Evolutionary conservation across 1,140 invertebrate species (phyloP).

Genomic region (Meloidogyne exigua): DNA sequence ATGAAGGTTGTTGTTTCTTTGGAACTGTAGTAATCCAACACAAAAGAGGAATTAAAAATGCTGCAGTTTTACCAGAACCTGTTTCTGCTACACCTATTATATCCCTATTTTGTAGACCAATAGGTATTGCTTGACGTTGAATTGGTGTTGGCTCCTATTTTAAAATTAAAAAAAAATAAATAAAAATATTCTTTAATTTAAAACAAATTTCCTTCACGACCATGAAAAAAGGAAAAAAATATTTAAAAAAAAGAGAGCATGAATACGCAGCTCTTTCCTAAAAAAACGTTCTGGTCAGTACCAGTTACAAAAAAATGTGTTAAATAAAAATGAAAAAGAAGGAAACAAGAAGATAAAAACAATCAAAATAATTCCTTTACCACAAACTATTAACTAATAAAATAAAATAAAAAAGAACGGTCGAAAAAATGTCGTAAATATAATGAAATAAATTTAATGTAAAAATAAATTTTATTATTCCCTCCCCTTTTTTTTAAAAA

Average conservation of each 20-base stretch:
- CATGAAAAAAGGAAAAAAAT: too few relatives aligned
- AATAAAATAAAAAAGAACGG: not conserved
- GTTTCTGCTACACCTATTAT: slow-evolving; percentile 99
- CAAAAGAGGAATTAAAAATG: slow-evolving; percentile 92
- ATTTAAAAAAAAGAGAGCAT: too few relatives aligned
- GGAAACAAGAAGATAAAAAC: not conserved
- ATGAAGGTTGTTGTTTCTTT: slow-evolving; percentile 73
- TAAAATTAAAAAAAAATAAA: slow-evolving; percentile 46
- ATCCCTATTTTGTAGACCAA: slow-evolving; percentile 94
- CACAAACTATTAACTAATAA: not conserved
- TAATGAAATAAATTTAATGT: too few relatives aligned
- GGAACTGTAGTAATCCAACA: slow-evolving; percentile 97
- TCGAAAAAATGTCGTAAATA: too few relatives aligned
- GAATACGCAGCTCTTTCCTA: too few relatives aligned
- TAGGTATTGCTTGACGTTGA: slow-evolving; percentile 97
- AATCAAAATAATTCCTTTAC: too few relatives aligned
- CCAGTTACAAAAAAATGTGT: not conserved
- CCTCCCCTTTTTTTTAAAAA: not conserved
- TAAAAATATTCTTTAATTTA: too few relatives aligned
- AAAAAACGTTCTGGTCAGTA: not conserved
- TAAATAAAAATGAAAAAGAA: not conserved
- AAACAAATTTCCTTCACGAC: too few relatives aligned
- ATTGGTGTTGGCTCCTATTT: slow-evolving; percentile 89
- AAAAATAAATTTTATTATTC: too few relatives aligned
- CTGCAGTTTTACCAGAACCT: slow-evolving; percentile 94